Percentiles rank a stretch among this genome's conserved stretches.
phyloP scores from a whole-genome alignment of 2,797 vertebrate genomes.

The Remorina albescens region DNA sequence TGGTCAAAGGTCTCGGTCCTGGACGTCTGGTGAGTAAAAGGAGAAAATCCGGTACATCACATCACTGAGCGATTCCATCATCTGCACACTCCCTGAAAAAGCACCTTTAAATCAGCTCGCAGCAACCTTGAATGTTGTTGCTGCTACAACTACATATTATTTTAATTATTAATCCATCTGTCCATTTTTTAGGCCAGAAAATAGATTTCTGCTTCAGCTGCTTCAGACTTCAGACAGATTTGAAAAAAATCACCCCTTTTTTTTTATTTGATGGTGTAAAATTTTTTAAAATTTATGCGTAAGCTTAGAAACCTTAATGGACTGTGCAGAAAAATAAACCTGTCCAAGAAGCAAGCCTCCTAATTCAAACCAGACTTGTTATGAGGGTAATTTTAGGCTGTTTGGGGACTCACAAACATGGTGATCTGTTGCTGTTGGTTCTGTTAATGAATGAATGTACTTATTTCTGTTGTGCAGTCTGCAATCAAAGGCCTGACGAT shows the following conservation, averaged over 20 bases:
- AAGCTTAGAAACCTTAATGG: background rate
- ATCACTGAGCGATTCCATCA: no score
- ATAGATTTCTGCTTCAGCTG: background rate
- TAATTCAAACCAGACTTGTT: slow-evolving; percentile 33
- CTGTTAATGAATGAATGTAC: slow-evolving; percentile 21
- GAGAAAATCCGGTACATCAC: background rate
- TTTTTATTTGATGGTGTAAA: no score
- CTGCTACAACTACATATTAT: background rate
- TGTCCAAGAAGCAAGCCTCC: slow-evolving; percentile 14
- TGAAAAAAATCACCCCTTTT: no score
- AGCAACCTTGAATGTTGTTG: background rate
- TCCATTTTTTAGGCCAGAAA: background rate
- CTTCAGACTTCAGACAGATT: background rate
- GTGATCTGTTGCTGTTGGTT: slow-evolving; percentile 23
- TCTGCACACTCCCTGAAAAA: no score
- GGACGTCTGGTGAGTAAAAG: slow-evolving; percentile 89
- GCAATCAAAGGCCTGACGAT: slow-evolving; percentile 95
- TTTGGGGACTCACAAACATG: slow-evolving; percentile 9
- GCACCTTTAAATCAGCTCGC: no score
- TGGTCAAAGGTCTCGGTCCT: slow-evolving; percentile 94
- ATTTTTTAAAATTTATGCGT: background rate
- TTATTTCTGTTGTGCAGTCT: slow-evolving; percentile 81
- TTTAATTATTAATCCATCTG: background rate
- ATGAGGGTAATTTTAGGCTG: slow-evolving; percentile 26
- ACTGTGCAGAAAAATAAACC: slow-evolving; percentile 12